These are phyloP conservation scores for Hozukius guyotensis DNA, from an alignment of 2,797 vertebrate species.

Conservation along the genomic window DNA sequence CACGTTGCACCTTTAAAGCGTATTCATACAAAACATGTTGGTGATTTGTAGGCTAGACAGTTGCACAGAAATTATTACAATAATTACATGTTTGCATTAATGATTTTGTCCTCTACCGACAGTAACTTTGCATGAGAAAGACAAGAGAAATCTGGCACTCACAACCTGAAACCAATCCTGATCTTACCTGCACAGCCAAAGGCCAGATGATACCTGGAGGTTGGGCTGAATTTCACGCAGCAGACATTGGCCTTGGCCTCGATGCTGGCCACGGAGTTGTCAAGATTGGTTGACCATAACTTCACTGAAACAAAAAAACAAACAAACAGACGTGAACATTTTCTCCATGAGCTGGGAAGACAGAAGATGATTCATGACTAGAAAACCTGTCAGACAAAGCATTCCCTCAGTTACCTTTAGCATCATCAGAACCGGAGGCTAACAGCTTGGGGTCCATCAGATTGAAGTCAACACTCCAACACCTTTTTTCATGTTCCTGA, in stretches of 20 bases:
- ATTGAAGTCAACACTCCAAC: constrained; percentile 99
- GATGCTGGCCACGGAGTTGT: constrained; percentile 98
- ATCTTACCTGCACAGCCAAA: constrained; percentile 96
- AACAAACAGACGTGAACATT: background rate
- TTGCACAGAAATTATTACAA: background rate
- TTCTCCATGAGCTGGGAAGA: background rate
- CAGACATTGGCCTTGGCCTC: constrained; percentile 99
- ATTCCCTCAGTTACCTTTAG: constrained; percentile 88
- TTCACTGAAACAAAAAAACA: constrained; percentile 86
- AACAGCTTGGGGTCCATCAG: constrained; percentile 99
- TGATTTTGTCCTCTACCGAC: background rate
- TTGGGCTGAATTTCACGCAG: constrained; percentile 99
- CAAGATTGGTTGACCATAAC: constrained; percentile 98
- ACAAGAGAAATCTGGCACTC: background rate
- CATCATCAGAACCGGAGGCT: constrained; percentile 98
- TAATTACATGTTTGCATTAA: background rate
- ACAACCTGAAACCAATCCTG: background rate
- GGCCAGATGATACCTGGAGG: constrained; percentile 97
- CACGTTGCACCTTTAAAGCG: background rate
- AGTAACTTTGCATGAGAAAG: background rate
- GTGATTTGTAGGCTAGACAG: background rate
- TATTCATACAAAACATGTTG: background rate
- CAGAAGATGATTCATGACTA: background rate
- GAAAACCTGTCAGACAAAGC: background rate
- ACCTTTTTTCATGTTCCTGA: constrained; percentile 98